Evolutionary conservation across 2,797 vertebrate genomes (phyloP).

Genomic region (Anabacerthia variegaticeps): DNA sequence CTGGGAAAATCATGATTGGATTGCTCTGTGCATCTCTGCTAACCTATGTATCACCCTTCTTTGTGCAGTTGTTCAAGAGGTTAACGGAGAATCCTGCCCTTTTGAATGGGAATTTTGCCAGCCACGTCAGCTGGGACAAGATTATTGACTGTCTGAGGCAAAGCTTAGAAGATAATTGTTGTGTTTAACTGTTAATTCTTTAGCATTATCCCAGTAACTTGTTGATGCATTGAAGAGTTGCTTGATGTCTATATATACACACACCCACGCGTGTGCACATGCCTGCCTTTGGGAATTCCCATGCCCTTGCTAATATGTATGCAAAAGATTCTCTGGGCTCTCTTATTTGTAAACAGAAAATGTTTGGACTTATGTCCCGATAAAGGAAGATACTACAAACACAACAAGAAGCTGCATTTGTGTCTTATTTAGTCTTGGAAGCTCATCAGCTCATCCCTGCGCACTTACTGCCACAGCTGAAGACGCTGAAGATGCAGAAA

Average conservation of each 20-base stretch:
- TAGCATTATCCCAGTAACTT: background rate
- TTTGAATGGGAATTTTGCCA: conserved; percentile 2
- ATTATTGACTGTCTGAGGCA: background rate
- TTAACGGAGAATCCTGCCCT: background rate
- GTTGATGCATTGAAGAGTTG: background rate
- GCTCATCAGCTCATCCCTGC: conserved; percentile 83
- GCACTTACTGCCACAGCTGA: conserved; percentile 68
- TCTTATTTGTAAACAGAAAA: conserved; percentile 74
- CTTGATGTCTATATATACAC: background rate
- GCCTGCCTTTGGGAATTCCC: background rate
- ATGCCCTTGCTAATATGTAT: background rate
- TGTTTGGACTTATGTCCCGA: conserved; percentile 76
- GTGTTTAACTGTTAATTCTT: conserved; percentile 34
- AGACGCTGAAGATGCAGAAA: conserved; percentile 79
- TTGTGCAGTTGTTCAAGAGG: background rate
- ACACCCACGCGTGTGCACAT: background rate
- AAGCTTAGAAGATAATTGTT: background rate
- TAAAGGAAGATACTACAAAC: conserved; percentile 78
- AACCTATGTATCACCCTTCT: background rate
- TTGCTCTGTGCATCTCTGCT: background rate
- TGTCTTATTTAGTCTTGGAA: conserved; percentile 79
- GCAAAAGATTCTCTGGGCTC: background rate
- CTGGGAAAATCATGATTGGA: background rate
- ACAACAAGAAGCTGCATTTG: conserved; percentile 72
- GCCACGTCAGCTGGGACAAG: background rate